Percentiles rank a stretch among this genome's conserved stretches.
Evolutionary conservation across 2,797 vertebrate species (phyloP).

Genomic region (Argya squamiceps): DNA sequence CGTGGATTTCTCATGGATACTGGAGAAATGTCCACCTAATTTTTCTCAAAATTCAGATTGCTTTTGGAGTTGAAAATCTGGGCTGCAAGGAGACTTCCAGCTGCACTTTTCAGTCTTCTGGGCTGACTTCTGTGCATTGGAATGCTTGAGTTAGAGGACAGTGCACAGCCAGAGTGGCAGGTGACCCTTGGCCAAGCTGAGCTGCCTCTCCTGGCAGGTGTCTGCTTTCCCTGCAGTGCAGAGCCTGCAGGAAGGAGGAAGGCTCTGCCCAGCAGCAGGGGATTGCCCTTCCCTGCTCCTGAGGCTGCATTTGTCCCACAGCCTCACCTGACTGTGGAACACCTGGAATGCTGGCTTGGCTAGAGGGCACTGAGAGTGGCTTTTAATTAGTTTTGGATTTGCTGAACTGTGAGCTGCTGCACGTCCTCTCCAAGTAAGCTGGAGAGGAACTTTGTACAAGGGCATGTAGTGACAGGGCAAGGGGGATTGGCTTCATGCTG

Average conservation of each 20-base stretch:
- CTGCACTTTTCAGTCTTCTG: not conserved
- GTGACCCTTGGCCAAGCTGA: not conserved
- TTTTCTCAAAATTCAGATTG: not conserved
- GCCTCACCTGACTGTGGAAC: accelerated
- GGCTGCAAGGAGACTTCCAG: not conserved
- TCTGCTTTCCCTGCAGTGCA: not conserved
- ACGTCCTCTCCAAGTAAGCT: not conserved
- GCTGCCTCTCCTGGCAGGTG: not conserved
- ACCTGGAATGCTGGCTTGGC: not conserved
- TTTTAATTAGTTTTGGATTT: not conserved
- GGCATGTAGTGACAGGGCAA: not conserved
- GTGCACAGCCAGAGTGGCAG: not conserved
- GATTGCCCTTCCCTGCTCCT: not conserved
- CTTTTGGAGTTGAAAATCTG: not conserved
- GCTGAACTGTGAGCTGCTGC: not conserved
- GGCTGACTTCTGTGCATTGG: not conserved
- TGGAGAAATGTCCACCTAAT: not conserved
- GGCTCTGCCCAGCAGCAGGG: not conserved
- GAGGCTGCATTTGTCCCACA: not conserved
- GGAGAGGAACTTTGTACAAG: not conserved
- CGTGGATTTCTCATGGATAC: not conserved
- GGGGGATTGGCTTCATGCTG: not conserved
- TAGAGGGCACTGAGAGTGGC: not conserved
- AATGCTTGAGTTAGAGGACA: not conserved
- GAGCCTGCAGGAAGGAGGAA: not conserved